Percentiles rank a stretch among this genome's conserved stretches.
These are phyloP conservation scores for Myrmophylax atrothorax DNA, from an alignment of 2,113 vertebrate genomes.

Conservation along the genomic window DNA sequence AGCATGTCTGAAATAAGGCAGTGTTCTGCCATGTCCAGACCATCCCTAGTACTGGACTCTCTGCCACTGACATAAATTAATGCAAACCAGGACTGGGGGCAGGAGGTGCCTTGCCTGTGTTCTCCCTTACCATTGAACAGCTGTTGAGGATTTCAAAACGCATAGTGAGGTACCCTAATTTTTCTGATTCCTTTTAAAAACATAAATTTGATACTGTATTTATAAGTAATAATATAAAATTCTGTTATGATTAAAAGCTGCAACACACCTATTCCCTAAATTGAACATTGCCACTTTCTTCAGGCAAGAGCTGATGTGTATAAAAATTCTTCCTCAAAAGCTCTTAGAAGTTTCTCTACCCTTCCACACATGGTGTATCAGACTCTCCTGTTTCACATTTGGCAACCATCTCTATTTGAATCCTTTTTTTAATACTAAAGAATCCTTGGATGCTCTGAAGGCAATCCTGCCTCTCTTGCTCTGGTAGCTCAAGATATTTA, in stretches of 20 bases:
- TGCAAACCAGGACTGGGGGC: neutral
- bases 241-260: neutral
- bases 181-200: neutral
- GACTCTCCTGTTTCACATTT: neutral
- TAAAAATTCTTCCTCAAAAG: neutral
- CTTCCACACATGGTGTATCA: neutral
- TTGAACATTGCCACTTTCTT: neutral
- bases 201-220: neutral
- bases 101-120: neutral
- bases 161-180: neutral
- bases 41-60: neutral
- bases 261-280: neutral
- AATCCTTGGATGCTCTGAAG: neutral
- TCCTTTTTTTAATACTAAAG: neutral
- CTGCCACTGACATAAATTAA: neutral
- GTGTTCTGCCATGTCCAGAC: neutral
- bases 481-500: neutral
- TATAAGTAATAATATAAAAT: neutral
- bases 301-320: neutral
- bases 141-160: neutral
- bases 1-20: neutral
- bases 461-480: neutral
- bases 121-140: neutral
- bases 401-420: neutral
- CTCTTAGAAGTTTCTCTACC: neutral